Evolutionary conservation across 2,888 invertebrate genomes (phyloP).

Genomic region (Patella ulyssiponensis): DNA sequence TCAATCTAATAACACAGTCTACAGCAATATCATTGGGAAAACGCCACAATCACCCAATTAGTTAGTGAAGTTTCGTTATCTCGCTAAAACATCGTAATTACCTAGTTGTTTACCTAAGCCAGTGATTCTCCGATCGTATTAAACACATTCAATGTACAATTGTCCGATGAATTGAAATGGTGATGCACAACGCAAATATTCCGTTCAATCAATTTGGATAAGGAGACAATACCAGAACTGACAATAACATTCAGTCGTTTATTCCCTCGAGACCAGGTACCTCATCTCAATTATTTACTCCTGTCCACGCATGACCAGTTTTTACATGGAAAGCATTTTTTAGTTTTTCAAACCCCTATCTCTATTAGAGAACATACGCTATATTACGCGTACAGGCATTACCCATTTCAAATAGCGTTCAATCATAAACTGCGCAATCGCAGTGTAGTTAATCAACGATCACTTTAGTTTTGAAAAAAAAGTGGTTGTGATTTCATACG

Average conservation of each 20-base stretch:
- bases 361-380: too few species aligned
- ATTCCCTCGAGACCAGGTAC: background rate
- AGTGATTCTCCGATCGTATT: constrained; percentile 5
- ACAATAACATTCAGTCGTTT: background rate
- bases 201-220: constrained; percentile 2
- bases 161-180: background rate
- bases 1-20: too few species aligned
- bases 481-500: too few species aligned
- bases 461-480: too few species aligned
- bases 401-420: too few species aligned
- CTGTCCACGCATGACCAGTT: background rate
- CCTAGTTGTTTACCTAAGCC: background rate
- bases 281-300: constrained; percentile 7
- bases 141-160: constrained; percentile 5
- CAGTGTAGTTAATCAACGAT: too few species aligned
- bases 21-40: too few species aligned
- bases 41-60: constrained; percentile 1
- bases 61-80: background rate
- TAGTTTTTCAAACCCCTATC: background rate
- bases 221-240: background rate
- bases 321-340: constrained; percentile 4
- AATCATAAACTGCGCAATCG: too few species aligned
- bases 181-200: constrained; percentile 11
- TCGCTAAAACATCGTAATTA: background rate
- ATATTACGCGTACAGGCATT: too few species aligned